Conservation (phyloP, 2,888 invertebrate genomes). For the Agonopterix subpropinquella region DNA sequence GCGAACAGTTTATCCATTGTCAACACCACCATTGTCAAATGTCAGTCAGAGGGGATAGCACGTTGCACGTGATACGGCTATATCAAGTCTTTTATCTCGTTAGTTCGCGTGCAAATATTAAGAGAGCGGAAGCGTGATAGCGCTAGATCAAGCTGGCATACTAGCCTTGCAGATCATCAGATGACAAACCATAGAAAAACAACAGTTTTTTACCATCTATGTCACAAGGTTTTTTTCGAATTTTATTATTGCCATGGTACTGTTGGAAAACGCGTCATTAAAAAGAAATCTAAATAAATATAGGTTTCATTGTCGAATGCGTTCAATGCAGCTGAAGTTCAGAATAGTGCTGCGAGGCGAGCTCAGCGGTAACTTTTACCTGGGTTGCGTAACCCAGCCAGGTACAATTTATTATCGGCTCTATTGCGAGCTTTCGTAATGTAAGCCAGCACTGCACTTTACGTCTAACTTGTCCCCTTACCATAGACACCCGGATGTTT, state of each 20-base stretch:
- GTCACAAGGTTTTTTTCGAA: slow-evolving; percentile 5
- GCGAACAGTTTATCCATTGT: too few species aligned
- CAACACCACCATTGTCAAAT: too few species aligned
- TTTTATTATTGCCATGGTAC: background rate
- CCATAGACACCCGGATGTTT: slow-evolving; percentile 33
- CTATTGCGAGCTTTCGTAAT: slow-evolving; percentile 68
- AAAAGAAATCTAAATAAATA: background rate
- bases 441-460: slow-evolving; percentile 43
- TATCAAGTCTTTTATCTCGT: too few species aligned
- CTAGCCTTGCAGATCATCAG: too few species aligned
- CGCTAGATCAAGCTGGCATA: too few species aligned
- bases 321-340: slow-evolving; percentile 48
- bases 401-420: slow-evolving; percentile 68
- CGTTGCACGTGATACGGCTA: too few species aligned
- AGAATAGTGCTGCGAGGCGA: slow-evolving; percentile 52
- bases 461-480: slow-evolving; percentile 36
- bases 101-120: too few species aligned
- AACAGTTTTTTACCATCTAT: too few species aligned
- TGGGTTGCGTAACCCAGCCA: slow-evolving; percentile 60
- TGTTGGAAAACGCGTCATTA: background rate
- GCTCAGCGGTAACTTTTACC: slow-evolving; percentile 71
- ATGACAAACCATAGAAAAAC: too few species aligned
- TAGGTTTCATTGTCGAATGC: slow-evolving; percentile 9
- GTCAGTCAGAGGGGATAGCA: too few species aligned
- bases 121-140: too few species aligned